Evolutionary conservation across 1,140 invertebrate genomes (phyloP), one percentile per base, ranked within the genome.

Genomic region (Cephus cinctus): DNA sequence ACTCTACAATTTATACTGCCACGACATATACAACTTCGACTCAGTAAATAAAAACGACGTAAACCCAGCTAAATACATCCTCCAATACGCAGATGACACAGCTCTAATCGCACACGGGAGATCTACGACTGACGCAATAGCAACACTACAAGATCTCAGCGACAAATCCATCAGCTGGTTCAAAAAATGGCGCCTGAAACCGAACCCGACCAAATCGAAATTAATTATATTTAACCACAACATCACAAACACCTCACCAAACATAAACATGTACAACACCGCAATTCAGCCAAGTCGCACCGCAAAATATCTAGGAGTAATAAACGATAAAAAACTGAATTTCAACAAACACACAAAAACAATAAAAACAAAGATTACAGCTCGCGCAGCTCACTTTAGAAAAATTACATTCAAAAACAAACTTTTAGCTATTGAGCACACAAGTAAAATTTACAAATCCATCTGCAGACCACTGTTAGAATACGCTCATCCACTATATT

Each of bases 71-170:
- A 34, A 38, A 38, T 47, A 47, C 11, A 22, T 39, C 4, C 32
- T 47, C 2, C 44, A 47, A 47, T 47, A 25, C 22, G 44, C 44
- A 3, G 44, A 47, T n/a, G 44, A 47, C 34, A 47, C 44, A 8
- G 32, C 19, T 23, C 34, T 47, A 5, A n/a, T 47, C 5, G 21
- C 30, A 21, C 44, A 47, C 22, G 3, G 25, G 5, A 38, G 36
- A 22, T 35, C 2, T 12, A 9, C 23, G 34, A 21, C 34, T 4
- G 16, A 18, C 2, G 16, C 34, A 2, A 47, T 25, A 5, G 8
- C 23, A 16, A 27, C 20, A 4, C 44, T 47, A 5, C 44, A 47
- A 38, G 14, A 47, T 6, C 18, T 6, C 9, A 12, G 8, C 2
- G 11, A 41, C 4, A 2, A 22, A 4, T 15, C 3, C 5, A 5